These are phyloP conservation scores for Atta cephalotes DNA, from an alignment of 1,140 invertebrate species.

Conservation along the genomic window DNA sequence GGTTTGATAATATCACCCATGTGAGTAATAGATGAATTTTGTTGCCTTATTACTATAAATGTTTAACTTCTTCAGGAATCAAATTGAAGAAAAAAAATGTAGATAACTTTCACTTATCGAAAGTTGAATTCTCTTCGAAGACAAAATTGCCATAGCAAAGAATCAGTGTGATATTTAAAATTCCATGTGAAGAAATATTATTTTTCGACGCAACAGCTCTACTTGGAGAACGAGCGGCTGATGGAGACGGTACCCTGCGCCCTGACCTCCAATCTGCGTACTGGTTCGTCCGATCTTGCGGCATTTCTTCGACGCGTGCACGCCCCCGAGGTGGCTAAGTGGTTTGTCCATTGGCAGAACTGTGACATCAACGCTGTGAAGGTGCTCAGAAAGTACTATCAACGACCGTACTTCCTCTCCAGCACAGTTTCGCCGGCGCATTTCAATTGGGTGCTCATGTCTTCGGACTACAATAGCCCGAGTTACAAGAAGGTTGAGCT, in stretches of 20 bases:
- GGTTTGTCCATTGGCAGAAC: slow-evolving; percentile 95
- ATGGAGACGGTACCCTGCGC: slow-evolving; percentile 90
- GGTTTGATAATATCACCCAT: slow-evolving; percentile 90
- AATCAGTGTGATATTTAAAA: neutral
- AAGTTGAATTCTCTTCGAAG: neutral
- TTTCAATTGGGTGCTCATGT: slow-evolving; percentile 93
- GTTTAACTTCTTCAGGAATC: neutral
- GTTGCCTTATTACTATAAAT: neutral
- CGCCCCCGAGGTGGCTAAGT: slow-evolving; percentile 89
- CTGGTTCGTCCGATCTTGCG: slow-evolving; percentile 89
- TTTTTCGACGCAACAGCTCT: slow-evolving; percentile 80
- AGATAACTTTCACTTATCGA: neutral
- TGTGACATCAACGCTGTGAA: slow-evolving; percentile 93
- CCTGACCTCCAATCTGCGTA: slow-evolving; percentile 90
- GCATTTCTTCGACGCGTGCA: slow-evolving; percentile 89
- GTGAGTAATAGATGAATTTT: slow-evolving; percentile 79
- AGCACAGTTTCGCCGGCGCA: slow-evolving; percentile 91
- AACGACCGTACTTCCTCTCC: slow-evolving; percentile 92
- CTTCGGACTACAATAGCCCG: slow-evolving; percentile 91
- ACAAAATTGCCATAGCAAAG: neutral
- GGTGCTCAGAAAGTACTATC: slow-evolving; percentile 90
- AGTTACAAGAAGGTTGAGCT: slow-evolving; percentile 91
- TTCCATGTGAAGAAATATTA: neutral
- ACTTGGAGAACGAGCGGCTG: slow-evolving; percentile 88
- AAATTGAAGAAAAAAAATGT: neutral